Base-by-base conservation (phyloP, 1,140 invertebrate species). In the Anastrepha ludens region DNA sequence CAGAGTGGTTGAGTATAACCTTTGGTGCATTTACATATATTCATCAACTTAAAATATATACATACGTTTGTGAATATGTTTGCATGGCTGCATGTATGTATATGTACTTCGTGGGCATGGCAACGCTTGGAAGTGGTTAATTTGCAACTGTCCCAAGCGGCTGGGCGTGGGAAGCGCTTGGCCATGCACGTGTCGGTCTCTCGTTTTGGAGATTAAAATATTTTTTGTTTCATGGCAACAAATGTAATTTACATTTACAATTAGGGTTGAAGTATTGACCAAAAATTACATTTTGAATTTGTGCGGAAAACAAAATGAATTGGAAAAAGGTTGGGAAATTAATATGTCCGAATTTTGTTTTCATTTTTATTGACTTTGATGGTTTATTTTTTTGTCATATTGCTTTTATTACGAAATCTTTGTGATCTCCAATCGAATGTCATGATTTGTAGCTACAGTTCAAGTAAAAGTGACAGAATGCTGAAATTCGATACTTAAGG, bases 241-340 rank as follows among this genome's bases (percentile, higher is more conserved):
- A 81, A 81, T 58, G 74, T 81, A 81, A 81, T 81, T 55, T 81
- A 81, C 74, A 81, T 81, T 81, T 47, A 55, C 74, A 55, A 81
- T 81, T 81, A 81, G 74, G 74, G 74, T 81, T 81, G 74, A 81
- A 81, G 74, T 81, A 55, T 29, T 11, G 44, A 50, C 15, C 20
- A 47, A 81, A 81, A 55, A 55, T 55, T 13, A 9, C 15, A n/a
- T 20, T 81, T 50, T 20, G 44, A n/a, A 20, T 29, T 81, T 81
- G 44, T 74, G 41, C 15, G 44, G 47, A 74, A 17, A 9, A 7
- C 1, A 9, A 81, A 55, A 29, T 81, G n/a, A 55, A 81, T 20
- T 29, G 47, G n/a, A 55, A 81, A 81, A 58, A 47, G 47, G 47
- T n/a, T 55, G 47, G 15, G 44, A 55, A 81, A 81, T 29, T 81